A percentile compares a stretch with the other conserved stretches of the same genome.
Conservation (phyloP, 2,113 vertebrate species). For the Casuarius casuarius region DNA sequence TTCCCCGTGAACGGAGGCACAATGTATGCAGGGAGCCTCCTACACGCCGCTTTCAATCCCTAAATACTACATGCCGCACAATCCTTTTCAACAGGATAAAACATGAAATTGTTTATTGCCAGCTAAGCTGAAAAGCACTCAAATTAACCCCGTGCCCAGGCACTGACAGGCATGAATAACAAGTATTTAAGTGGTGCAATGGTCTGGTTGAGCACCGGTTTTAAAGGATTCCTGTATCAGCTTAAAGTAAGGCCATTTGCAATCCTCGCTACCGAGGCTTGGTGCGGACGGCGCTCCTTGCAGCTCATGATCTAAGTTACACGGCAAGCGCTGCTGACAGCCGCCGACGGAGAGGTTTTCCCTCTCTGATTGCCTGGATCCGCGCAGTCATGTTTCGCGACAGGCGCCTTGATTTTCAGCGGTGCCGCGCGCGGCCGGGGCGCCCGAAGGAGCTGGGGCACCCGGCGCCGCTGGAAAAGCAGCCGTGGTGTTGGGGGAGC, state of each 20-base stretch:
- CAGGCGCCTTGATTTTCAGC: fast-evolving
- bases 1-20: neutral
- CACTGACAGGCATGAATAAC: slow-evolving; percentile 8
- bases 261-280: fast-evolving
- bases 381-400: fast-evolving
- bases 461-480: neutral
- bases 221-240: neutral
- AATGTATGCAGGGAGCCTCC: neutral
- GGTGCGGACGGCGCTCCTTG: neutral
- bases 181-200: neutral
- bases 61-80: slow-evolving; percentile 11
- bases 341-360: fast-evolving
- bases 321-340: fast-evolving
- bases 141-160: slow-evolving; percentile 61
- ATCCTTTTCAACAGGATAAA: neutral
- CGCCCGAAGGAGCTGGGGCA: no score
- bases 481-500: fast-evolving
- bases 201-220: neutral
- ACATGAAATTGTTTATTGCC: slow-evolving; percentile 23
- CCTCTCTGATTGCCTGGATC: fast-evolving
- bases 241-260: neutral
- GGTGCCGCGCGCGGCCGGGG: neutral
- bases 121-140: slow-evolving; percentile 63
- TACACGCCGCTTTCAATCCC: neutral
- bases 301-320: fast-evolving